Conservation (phyloP, 2,113 vertebrate species). For the Festucalex cinctus region DNA sequence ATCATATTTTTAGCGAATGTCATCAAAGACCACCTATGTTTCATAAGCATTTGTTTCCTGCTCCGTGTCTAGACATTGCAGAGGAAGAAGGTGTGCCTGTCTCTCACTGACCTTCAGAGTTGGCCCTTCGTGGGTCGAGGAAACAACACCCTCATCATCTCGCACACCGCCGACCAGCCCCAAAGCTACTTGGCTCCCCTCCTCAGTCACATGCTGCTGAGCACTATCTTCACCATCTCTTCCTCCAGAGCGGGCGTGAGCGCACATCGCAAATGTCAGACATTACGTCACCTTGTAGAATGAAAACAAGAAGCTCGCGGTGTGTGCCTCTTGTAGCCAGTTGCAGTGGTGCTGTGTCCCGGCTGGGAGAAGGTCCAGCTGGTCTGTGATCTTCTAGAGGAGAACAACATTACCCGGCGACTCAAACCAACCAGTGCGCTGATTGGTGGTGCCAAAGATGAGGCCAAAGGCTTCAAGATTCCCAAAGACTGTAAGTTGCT, state of each 20-base stretch:
- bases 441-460: constrained; percentile 77
- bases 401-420: constrained; percentile 35
- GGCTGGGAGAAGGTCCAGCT: constrained; percentile 83
- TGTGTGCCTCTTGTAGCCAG: constrained; percentile 69
- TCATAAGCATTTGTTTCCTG: too few relatives aligned
- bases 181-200: constrained; percentile 81
- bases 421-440: constrained; percentile 74
- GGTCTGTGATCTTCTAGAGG: constrained; percentile 78
- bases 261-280: not conserved
- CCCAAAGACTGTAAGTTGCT: constrained; percentile 78
- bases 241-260: constrained; percentile 77
- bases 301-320: not conserved
- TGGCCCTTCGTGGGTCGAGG: constrained; percentile 84
- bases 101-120: constrained; percentile 74
- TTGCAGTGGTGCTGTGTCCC: constrained; percentile 84
- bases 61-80: constrained; percentile 71
- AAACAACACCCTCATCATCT: constrained; percentile 78
- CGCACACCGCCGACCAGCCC: constrained; percentile 72
- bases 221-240: constrained; percentile 38
- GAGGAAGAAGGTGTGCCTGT: constrained; percentile 60
- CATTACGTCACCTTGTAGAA: not conserved
- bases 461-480: constrained; percentile 72
- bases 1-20: too few relatives aligned
- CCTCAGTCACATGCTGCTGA: constrained; percentile 76
- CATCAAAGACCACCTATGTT: too few relatives aligned